Base-by-base conservation (phyloP, 2,888 invertebrate species). In the Pyralis farinalis region DNA sequence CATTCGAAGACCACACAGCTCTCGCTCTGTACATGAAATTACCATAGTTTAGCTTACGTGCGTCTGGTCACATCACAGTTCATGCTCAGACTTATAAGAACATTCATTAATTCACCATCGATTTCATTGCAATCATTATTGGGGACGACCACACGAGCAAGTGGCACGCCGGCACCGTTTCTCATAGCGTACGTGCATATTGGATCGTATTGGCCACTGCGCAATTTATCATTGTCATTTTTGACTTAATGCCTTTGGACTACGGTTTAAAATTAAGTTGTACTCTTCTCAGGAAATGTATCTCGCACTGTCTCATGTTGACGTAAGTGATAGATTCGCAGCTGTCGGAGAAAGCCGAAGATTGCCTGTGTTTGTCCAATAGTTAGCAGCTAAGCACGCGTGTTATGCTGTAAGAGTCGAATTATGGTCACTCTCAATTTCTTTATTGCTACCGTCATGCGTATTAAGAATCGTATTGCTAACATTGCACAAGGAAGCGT, bases 361-460 rank as follows among this genome's bases (percentile, higher is more conserved):
- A 66, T 66, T 47, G 71, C 58, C 46, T 62, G 31, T 65, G 71
- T 75, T 74, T 61, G 67, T 63, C 65, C 62, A 67, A 54, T 61
- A 61, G 57, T 74, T 39, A 39, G 39, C 75, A 73, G 69, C 58
- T 63, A 63, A 57, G 55, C 61, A 53, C 49, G 58, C 53, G 60
- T 60, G 52, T 55, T 55, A 57, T 78, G 72, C 69, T 80, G 82
- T 75, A 77, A 76, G 66, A 52, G 46, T 48, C 59, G 60, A 75
- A 75, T 71, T 66, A 67, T 68, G 58, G 64, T 56, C 75, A 83
- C 82, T 83, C 74, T 80, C 71, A 65, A 63, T 83, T 84, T 84
- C 81, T 76, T 66, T 81, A 77, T 81, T 78, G 74, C 74, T 73
- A 71, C 63, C 65, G 71, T 69, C 51, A 45, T 59, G 50, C 53